Base-by-base conservation (phyloP, 2,888 invertebrate species). In the Euclidia mi region DNA sequence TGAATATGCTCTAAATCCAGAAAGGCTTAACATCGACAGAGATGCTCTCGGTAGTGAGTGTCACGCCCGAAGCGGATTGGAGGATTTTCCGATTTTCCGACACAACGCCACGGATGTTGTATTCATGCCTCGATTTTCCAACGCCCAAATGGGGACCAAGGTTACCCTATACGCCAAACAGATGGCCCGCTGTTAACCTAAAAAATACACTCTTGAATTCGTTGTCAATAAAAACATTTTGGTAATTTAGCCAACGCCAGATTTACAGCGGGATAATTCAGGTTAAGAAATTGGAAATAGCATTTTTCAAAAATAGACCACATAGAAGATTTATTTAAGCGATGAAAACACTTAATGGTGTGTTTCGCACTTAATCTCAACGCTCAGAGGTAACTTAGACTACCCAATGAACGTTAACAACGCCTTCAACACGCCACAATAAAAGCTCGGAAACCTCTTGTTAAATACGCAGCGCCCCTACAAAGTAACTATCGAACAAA, bases 41-140 rank as follows among this genome's bases (percentile, higher is more conserved):
- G 76, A 78, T 77, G 76, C 78, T 79, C 68, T 71, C 60, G 45
- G 68, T 72, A 72, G 79, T 71, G 82, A 79, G 74, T 84, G 83
- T 81, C 81, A 75, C 79, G 77, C 78, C 78, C 59, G 68, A 65
- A 83, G 81, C 80, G 83, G 83, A 84, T 85, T 81, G 76, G 63
- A 61, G 80, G 85, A 82, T 88, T 87, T 85, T 71, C 73, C 78
- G 85, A 87, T 85, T 87, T 87, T 80, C 84, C 80, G 65, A 80
- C 82, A 84, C 80, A 82, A 78, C 78, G 78, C 77, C 74, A 66
- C 72, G 65, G 52, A 62, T 56, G 63, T 59, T 74, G 68, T 71
- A 61, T 73, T 71, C 56, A 59, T 66, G 56, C 72, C 71, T 76
- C 78, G 62, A 84, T 83, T 85, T 82, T 82, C 80, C 76, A 78